A percentile compares a stretch with the other conserved stretches of the same genome.
These are phyloP conservation scores for Apotomis capreana DNA, from an alignment of 2,888 invertebrate genomes.

Conservation along the genomic window DNA sequence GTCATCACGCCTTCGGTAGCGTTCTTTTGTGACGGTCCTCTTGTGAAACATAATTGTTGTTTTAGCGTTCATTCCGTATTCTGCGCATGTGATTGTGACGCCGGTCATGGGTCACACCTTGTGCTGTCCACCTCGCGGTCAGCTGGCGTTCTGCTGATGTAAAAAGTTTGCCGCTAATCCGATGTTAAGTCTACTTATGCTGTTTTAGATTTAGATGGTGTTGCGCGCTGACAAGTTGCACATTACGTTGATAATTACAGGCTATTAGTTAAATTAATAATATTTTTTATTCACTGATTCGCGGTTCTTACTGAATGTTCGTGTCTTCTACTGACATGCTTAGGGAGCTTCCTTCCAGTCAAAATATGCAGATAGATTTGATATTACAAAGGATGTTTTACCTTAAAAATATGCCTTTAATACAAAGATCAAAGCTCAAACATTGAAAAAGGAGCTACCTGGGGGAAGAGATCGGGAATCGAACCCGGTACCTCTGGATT, in stretches of 20 bases:
- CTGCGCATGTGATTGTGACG: conserved; percentile 68
- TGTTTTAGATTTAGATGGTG: neutral
- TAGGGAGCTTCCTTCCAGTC: neutral
- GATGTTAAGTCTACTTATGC: neutral
- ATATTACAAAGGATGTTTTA: neutral
- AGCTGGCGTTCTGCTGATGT: conserved; percentile 6
- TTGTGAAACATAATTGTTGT: conserved; percentile 71
- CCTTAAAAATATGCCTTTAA: too few species aligned
- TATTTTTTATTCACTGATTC: conserved; percentile 6
- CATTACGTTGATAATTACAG: conserved; percentile 21
- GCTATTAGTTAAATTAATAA: conserved; percentile 22
- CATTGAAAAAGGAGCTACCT: too few species aligned
- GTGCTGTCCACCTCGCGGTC: conserved; percentile 46
- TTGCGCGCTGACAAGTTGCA: conserved; percentile 15
- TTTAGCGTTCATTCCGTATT: conserved; percentile 72
- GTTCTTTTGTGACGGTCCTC: conserved; percentile 70
- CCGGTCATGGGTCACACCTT: conserved; percentile 61
- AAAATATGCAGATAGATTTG: neutral
- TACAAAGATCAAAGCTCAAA: too few species aligned
- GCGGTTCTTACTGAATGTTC: conserved; percentile 3
- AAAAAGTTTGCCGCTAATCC: neutral
- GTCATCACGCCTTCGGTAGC: conserved; percentile 74
- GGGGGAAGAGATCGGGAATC: too few species aligned
- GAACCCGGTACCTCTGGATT: too few species aligned
- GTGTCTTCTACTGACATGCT: conserved; percentile 7